A percentile compares a stretch with the other conserved stretches of the same genome.
Conservation (phyloP, 2,888 invertebrate genomes). For the Lasioglossum morio region DNA sequence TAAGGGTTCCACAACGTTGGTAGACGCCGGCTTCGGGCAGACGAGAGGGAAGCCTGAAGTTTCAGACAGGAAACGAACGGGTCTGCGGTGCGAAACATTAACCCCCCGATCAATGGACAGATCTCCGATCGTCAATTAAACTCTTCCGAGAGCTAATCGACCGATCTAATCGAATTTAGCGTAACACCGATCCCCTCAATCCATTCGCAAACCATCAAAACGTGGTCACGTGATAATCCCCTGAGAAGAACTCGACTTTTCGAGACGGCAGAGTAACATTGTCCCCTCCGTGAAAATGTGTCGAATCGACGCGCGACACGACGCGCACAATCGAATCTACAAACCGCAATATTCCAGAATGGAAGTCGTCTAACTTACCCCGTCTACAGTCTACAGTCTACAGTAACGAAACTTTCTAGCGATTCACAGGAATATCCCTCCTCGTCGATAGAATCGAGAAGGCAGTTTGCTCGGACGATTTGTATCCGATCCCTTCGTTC, state of each 20-base stretch:
- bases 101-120: conserved; percentile 7
- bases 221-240: not conserved
- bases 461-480: not conserved
- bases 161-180: not conserved
- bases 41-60: conserved; percentile 34
- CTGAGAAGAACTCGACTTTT: too few species aligned
- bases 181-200: not conserved
- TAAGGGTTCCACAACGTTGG: conserved; percentile 58
- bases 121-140: conserved; percentile 9
- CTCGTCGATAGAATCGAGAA: not conserved
- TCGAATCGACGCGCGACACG: not conserved
- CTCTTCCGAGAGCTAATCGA: not conserved
- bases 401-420: not conserved
- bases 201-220: not conserved
- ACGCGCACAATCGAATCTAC: not conserved
- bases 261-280: not conserved
- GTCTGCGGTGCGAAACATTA: not conserved
- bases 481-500: not conserved
- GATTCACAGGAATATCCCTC: not conserved
- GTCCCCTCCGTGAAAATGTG: not conserved
- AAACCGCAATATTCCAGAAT: not conserved
- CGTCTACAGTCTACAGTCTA: not conserved
- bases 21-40: conserved; percentile 45
- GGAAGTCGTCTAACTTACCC: not conserved
- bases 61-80: conserved; percentile 27